Evolutionary conservation across 1,140 invertebrate species (phyloP).

Genomic region (Solenopsis invicta): DNA sequence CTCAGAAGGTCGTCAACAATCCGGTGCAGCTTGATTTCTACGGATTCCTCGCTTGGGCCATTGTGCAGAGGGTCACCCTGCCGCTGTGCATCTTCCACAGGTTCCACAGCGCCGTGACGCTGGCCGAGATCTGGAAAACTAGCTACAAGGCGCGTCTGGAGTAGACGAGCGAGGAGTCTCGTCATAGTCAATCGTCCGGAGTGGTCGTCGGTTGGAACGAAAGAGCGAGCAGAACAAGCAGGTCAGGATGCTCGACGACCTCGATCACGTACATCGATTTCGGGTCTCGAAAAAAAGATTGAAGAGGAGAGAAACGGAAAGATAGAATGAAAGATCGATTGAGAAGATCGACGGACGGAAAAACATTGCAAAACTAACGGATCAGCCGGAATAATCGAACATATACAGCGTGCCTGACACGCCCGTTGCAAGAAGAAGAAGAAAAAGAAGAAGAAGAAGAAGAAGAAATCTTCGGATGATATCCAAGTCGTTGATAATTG

Average conservation of each 20-base stretch:
- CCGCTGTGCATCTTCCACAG: conserved; percentile 98
- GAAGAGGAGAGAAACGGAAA: background rate
- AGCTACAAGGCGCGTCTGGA: conserved; percentile 97
- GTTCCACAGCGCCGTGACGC: conserved; percentile 98
- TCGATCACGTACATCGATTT: conserved; percentile 57
- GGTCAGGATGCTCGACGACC: conserved; percentile 44
- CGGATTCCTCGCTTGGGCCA: conserved; percentile 97
- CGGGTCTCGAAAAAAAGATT: conserved; percentile 4
- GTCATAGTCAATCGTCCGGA: conserved; percentile 68
- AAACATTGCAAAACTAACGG: conserved; percentile 21
- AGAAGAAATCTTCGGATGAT: conserved; percentile 51
- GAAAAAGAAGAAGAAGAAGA: no score
- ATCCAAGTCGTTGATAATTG: conserved; percentile 55
- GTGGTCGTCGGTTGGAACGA: conserved; percentile 63
- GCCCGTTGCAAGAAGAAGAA: conserved; percentile 47
- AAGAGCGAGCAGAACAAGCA: conserved; percentile 17
- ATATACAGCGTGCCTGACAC: conserved; percentile 25
- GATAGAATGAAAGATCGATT: background rate
- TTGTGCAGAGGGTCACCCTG: conserved; percentile 96
- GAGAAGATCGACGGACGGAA: conserved; percentile 20
- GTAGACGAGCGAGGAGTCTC: conserved; percentile 86
- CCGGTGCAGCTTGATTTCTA: conserved; percentile 97
- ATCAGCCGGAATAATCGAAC: conserved; percentile 52
- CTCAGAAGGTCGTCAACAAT: conserved; percentile 96
- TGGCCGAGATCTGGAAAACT: conserved; percentile 99